These are phyloP conservation scores for Drosophila melanica DNA, from an alignment of 1,140 invertebrate species.

Conservation along the genomic window DNA sequence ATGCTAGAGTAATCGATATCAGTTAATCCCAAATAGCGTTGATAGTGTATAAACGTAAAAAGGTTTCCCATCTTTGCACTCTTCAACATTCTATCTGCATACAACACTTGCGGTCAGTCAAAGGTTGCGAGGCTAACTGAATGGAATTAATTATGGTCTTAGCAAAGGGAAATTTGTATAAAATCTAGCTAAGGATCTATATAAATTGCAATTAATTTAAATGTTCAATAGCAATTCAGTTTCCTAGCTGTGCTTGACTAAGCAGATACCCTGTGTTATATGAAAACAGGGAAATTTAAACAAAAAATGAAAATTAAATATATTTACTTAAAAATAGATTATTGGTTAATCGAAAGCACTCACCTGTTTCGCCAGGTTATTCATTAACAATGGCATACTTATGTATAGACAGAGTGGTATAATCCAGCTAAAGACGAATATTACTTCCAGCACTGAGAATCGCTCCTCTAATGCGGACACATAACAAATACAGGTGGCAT, in stretches of 20 bases:
- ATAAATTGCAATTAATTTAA: background rate
- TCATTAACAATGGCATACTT: conserved; percentile 36
- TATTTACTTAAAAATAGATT: too few relatives aligned
- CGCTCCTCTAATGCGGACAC: conserved; percentile 18
- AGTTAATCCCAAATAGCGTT: conserved; percentile 31
- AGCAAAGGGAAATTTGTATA: background rate
- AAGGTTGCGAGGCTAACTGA: background rate
- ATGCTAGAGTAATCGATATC: conserved; percentile 22
- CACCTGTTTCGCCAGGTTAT: conserved; percentile 50
- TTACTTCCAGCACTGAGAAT: conserved; percentile 3
- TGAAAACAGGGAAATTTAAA: too few relatives aligned
- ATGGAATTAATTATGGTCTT: background rate
- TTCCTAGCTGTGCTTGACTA: too few relatives aligned
- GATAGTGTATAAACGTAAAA: conserved; percentile 26
- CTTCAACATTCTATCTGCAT: background rate
- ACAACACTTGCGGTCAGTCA: background rate
- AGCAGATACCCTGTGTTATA: too few relatives aligned
- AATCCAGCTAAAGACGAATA: conserved; percentile 26
- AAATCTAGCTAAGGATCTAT: background rate
- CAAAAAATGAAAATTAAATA: too few relatives aligned
- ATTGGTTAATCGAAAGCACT: conserved; percentile 13
- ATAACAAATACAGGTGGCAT: conserved; percentile 39
- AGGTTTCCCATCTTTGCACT: background rate
- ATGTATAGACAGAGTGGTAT: conserved; percentile 45
- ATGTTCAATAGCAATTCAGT: too few relatives aligned